These are phyloP conservation scores for Rissa tridactyla DNA, from an alignment of 2,113 vertebrate species.

Conservation along the genomic window DNA sequence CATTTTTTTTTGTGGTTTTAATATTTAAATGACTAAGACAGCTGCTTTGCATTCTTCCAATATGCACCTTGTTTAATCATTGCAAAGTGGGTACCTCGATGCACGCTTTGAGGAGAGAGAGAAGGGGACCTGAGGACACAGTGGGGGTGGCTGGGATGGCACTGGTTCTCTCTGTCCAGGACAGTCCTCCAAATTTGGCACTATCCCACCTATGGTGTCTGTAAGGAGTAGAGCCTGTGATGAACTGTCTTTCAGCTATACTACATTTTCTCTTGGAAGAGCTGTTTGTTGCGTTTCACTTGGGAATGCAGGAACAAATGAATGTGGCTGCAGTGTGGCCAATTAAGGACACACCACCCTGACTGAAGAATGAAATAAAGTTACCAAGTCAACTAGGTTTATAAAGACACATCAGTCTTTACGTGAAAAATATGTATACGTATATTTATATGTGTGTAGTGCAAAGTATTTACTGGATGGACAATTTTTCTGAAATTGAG, in stretches of 20 bases:
- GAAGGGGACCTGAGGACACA: not conserved
- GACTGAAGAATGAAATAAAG: not conserved
- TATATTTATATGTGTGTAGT: not conserved
- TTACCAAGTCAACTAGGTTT: not conserved
- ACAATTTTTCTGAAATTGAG: not conserved
- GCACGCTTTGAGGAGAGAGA: accelerated
- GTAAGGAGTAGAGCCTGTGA: not conserved
- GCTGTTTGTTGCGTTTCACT: not conserved
- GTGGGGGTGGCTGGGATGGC: not conserved
- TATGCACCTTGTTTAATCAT: not conserved
- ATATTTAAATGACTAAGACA: not conserved
- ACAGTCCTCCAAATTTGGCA: not conserved
- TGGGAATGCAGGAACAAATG: not conserved
- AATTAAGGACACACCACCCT: not conserved
- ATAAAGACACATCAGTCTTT: not conserved
- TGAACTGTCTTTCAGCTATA: not conserved
- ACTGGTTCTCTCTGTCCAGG: not conserved
- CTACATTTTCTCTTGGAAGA: not conserved
- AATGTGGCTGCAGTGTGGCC: not conserved
- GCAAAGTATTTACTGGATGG: not conserved
- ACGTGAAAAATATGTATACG: not conserved
- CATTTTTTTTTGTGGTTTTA: not conserved
- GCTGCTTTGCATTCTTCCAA: not conserved
- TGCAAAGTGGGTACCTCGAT: not conserved
- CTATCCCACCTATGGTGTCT: not conserved